Evolutionary conservation across 1,140 invertebrate species (phyloP), one percentile per base, ranked within the genome.

Genomic region (Amyelois transitella): DNA sequence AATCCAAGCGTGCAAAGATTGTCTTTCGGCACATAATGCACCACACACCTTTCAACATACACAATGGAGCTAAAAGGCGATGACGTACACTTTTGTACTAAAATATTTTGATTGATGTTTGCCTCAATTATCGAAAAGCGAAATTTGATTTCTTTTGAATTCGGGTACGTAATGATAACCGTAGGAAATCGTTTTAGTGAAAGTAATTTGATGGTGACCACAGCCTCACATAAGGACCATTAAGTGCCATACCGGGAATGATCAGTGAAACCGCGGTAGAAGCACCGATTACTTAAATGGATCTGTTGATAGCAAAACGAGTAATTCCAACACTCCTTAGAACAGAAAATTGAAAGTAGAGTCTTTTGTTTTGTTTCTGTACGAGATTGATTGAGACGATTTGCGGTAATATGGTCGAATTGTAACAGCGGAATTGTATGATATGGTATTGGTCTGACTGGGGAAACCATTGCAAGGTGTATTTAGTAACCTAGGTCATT

Each of bases 161-260:
- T 69, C 44, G 57, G 47, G 47, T 59, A 24, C 51, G 22, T 65
- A 52, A 64, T 62, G 64, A 63, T 61, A 54, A 69, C 58, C 64
- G 53, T 43, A 55, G 66, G 59, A 59, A 64, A 54, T 51, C 28
- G 45, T 64, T 68, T 53, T 51, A 72, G 74, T 72, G 76, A 79
- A 76, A 76, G 74, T 76, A 71, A 75, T 71, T 68, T 69, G 55
- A 62, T 60, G 28, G 64, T 60, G 43, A 64, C 71, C 71, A 51
- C 71, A 72, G 50, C 62, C 60, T 38, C 56, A 53, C 43, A 54
- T 49, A 38, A 64, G 56, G 48, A 63, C 69, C 60, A 64, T 72
- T 72, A 66, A 51, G 51, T 47, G 20, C 43, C 55, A 38, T 55
- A 59, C 51, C 43, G 51, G 58, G 57, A 38, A 38, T 48, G 45